These are phyloP conservation scores for Torymus aiolomorphi DNA, from an alignment of 2,888 invertebrate genomes.

Conservation along the genomic window DNA sequence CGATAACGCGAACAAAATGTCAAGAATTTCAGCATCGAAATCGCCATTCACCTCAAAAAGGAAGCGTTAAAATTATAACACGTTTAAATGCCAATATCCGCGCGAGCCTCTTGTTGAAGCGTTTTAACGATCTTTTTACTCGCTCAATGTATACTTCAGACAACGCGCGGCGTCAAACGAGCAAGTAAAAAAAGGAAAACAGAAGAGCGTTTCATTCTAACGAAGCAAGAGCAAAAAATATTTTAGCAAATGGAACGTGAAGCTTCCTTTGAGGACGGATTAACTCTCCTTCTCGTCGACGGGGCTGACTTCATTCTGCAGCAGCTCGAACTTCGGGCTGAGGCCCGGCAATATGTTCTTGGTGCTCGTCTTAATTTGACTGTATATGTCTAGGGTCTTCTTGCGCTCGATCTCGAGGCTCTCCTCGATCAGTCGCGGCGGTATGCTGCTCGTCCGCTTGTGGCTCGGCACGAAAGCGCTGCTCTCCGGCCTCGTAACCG, in stretches of 20 bases:
- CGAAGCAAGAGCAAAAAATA: neutral
- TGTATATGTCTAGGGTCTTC: constrained; percentile 77
- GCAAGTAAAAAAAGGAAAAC: neutral
- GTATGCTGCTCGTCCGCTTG: constrained; percentile 78
- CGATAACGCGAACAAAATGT: too few species aligned
- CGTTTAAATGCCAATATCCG: too few species aligned
- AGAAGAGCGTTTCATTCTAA: neutral
- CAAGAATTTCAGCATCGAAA: too few species aligned
- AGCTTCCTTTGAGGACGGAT: constrained; percentile 62
- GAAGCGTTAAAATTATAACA: too few species aligned
- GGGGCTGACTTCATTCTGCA: constrained; percentile 78
- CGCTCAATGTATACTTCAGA: too few species aligned
- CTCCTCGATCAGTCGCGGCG: constrained; percentile 78
- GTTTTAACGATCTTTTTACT: too few species aligned
- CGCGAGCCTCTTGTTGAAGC: too few species aligned
- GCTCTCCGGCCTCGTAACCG: constrained; percentile 66
- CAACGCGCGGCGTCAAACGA: neutral
- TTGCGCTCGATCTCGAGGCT: constrained; percentile 73
- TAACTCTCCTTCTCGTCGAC: constrained; percentile 74
- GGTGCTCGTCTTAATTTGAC: constrained; percentile 78
- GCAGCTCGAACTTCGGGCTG: constrained; percentile 80
- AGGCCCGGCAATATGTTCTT: constrained; percentile 76
- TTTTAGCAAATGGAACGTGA: constrained; percentile 28
- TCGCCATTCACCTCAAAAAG: too few species aligned
- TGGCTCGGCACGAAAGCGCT: constrained; percentile 76